A percentile compares a stretch with the other conserved stretches of the same genome.
These are phyloP conservation scores for Tragelaphus buxtoni DNA, from an alignment of 2,113 vertebrate species.

Conservation along the genomic window DNA sequence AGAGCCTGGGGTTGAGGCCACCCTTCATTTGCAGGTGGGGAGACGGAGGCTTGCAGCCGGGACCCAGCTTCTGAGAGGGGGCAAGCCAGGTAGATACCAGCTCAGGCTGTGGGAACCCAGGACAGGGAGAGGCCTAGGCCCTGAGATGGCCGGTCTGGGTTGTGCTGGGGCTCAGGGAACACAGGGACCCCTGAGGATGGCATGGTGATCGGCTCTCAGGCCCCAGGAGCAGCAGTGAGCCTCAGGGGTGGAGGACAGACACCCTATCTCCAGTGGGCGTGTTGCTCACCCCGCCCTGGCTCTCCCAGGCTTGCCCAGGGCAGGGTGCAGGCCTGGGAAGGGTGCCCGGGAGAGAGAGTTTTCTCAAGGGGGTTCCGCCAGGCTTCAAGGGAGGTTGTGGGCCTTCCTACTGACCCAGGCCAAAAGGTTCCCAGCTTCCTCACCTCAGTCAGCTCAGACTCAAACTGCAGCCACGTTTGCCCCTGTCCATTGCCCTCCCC, in stretches of 20 bases:
- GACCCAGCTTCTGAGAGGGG: slow-evolving; percentile 10
- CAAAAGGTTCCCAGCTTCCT: neutral
- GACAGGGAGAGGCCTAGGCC: slow-evolving; percentile 64
- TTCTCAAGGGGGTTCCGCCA: neutral
- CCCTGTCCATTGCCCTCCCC: accelerated
- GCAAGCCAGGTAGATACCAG: slow-evolving; percentile 24
- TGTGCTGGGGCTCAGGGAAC: neutral
- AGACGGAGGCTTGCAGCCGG: slow-evolving; percentile 12
- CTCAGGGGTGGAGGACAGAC: neutral
- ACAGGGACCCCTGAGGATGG: neutral
- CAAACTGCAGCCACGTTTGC: neutral
- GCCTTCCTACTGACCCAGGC: neutral
- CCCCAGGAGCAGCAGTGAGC: neutral
- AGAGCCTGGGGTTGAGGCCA: neutral
- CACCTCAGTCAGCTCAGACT: no score
- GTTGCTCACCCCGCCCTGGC: neutral
- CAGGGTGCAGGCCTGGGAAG: neutral
- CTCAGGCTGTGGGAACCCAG: slow-evolving; percentile 80
- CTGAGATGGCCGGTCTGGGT: neutral
- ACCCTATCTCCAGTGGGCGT: neutral
- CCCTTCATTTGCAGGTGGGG: slow-evolving; percentile 15
- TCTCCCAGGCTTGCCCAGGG: neutral
- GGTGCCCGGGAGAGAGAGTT: neutral
- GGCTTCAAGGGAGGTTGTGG: neutral
- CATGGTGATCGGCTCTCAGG: neutral